Evolutionary conservation across 1,140 invertebrate genomes (phyloP).

Genomic region (Nasonia giraulti): DNA sequence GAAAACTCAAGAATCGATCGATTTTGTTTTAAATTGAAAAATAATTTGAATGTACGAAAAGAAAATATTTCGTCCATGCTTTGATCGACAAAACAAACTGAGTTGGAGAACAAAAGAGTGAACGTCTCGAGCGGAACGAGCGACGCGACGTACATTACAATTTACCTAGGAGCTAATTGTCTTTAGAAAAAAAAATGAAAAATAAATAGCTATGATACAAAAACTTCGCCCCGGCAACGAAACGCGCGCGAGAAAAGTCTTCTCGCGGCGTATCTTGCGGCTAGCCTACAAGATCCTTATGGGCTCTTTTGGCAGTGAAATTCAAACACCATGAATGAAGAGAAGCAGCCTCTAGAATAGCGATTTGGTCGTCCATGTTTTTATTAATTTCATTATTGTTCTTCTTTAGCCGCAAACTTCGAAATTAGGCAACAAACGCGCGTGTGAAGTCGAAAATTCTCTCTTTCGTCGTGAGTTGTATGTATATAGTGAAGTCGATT

Average conservation of each 20-base stretch:
- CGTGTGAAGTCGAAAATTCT: neutral
- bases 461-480: neutral
- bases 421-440: conserved; percentile 10
- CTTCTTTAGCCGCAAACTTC: neutral
- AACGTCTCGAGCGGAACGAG: conserved; percentile 27
- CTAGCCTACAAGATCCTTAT: conserved; percentile 56
- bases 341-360: conserved; percentile 55
- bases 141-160: conserved; percentile 39
- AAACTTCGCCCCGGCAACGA: conserved; percentile 38
- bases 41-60: neutral
- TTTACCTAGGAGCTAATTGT: conserved; percentile 23
- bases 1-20: neutral
- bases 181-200: conserved; percentile 44
- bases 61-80: neutral
- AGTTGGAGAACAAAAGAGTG: neutral
- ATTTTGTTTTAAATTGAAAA: neutral
- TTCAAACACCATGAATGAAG: conserved; percentile 72
- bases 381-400: neutral
- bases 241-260: neutral
- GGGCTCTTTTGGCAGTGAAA: conserved; percentile 73
- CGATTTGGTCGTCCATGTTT: neutral
- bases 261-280: neutral
- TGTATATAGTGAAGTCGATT: neutral
- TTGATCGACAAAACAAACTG: neutral
- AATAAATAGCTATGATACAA: conserved; percentile 52